These are phyloP conservation scores for Rhabdomys dilectus DNA, from an alignment of 2,113 vertebrate genomes.

Conservation along the genomic window DNA sequence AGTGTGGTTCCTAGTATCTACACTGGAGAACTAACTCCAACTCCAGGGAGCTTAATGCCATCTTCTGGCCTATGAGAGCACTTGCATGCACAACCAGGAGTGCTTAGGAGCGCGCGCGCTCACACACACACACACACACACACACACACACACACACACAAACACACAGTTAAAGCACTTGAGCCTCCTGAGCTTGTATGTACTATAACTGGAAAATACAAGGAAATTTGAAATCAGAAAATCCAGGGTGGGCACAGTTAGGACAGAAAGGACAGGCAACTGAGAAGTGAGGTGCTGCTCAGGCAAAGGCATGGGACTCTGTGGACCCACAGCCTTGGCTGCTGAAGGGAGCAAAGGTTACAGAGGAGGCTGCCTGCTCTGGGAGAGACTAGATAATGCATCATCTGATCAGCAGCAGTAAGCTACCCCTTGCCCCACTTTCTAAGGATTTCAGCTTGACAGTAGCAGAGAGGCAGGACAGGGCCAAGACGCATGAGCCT, in stretches of 20 bases:
- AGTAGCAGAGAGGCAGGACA: not conserved
- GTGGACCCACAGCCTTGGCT: not conserved
- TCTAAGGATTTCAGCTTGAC: not conserved
- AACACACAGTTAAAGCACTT: not conserved
- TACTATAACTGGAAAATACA: constrained; percentile 6
- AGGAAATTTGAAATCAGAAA: not conserved
- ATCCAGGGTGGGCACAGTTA: not conserved
- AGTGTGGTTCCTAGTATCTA: not conserved
- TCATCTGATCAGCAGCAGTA: not conserved
- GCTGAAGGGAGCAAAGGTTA: not conserved
- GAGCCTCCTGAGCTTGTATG: not conserved
- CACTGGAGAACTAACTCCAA: not conserved
- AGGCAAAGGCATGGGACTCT: not conserved
- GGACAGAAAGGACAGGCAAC: not conserved
- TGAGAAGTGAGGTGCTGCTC: not conserved
- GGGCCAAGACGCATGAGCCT: not conserved
- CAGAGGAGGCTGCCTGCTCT: not conserved
- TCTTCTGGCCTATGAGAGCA: not conserved
- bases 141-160: no score
- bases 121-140: no score
- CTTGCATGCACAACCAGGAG: not conserved
- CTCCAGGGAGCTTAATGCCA: not conserved
- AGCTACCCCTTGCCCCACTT: fast-evolving
- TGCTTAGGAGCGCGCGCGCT: no score
- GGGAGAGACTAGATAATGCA: not conserved